Conservation (phyloP, 2,113 vertebrate genomes). For the Oriolus oriolus region DNA sequence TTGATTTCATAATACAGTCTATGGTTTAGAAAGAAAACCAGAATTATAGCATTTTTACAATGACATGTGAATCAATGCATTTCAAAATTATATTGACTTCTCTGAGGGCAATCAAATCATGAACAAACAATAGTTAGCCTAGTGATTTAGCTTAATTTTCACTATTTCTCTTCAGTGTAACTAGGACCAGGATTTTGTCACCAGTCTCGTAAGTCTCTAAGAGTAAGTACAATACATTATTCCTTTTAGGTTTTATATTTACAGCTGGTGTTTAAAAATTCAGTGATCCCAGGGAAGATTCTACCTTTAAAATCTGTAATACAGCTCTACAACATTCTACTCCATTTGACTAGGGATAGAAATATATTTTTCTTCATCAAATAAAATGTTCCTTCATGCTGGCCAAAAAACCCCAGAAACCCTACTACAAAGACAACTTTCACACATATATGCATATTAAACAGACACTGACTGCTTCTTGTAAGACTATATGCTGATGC, state of each 20-base stretch:
- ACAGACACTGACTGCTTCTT: background rate
- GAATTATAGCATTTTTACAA: background rate
- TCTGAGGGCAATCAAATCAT: conserved; percentile 5
- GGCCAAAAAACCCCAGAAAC: background rate
- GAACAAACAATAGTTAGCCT: background rate
- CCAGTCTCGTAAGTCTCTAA: background rate
- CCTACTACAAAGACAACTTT: background rate
- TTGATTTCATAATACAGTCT: conserved; percentile 35
- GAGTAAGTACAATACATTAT: background rate
- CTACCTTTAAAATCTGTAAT: background rate
- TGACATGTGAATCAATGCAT: conserved; percentile 9
- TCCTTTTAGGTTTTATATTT: conserved; percentile 5
- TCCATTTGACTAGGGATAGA: background rate
- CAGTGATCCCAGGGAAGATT: background rate
- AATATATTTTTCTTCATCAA: background rate
- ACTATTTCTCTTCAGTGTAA: background rate
- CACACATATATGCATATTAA: background rate
- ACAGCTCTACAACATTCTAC: background rate
- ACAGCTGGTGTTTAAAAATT: conserved; percentile 26
- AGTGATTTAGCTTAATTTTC: conserved; percentile 4
- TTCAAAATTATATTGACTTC: conserved; percentile 23
- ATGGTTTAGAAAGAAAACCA: conserved; percentile 8
- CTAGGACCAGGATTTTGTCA: conserved; percentile 1
- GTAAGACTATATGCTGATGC: background rate
- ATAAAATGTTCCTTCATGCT: background rate